phyloP scores from a whole-genome alignment of 2,888 invertebrate genomes.

The Busseola fusca region DNA sequence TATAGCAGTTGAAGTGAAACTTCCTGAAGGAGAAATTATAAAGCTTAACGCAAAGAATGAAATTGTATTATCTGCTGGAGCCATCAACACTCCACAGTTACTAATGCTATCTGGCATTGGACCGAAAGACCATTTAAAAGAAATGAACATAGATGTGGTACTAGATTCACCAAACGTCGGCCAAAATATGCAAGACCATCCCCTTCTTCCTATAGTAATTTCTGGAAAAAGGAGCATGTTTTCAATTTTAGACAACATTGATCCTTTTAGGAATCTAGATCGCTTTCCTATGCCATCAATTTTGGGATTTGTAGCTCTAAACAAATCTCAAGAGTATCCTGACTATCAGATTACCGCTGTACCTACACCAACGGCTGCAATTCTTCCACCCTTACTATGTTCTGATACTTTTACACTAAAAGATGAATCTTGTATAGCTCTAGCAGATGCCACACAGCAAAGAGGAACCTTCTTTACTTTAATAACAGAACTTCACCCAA shows the following conservation, averaged over 20 bases:
- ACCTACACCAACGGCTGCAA: slow-evolving; percentile 61
- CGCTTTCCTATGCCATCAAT: slow-evolving; percentile 68
- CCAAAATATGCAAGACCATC: slow-evolving; percentile 74
- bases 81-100: slow-evolving; percentile 73
- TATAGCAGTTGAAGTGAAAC: slow-evolving; percentile 67
- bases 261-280: slow-evolving; percentile 61
- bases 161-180: slow-evolving; percentile 72
- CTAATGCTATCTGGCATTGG: slow-evolving; percentile 79
- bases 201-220: slow-evolving; percentile 66
- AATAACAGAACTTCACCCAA: slow-evolving; percentile 68
- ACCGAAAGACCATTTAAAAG: slow-evolving; percentile 68
- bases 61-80: slow-evolving; percentile 75
- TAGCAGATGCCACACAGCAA: slow-evolving; percentile 58
- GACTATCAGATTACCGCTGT: slow-evolving; percentile 72
- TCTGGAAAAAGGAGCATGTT: slow-evolving; percentile 54
- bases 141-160: slow-evolving; percentile 65
- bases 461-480: slow-evolving; percentile 59
- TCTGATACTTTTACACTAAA: slow-evolving; percentile 62
- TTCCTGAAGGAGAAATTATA: slow-evolving; percentile 56
- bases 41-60: slow-evolving; percentile 67
- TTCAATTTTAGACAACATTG: slow-evolving; percentile 61
- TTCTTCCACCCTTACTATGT: slow-evolving; percentile 65
- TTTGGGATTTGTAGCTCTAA: slow-evolving; percentile 70
- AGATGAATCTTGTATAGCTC: slow-evolving; percentile 63
- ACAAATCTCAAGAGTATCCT: slow-evolving; percentile 70